Percentiles rank a stretch among this genome's conserved stretches.
Evolutionary conservation across 2,797 vertebrate species (phyloP).

Genomic region (Okamejei kenojei): DNA sequence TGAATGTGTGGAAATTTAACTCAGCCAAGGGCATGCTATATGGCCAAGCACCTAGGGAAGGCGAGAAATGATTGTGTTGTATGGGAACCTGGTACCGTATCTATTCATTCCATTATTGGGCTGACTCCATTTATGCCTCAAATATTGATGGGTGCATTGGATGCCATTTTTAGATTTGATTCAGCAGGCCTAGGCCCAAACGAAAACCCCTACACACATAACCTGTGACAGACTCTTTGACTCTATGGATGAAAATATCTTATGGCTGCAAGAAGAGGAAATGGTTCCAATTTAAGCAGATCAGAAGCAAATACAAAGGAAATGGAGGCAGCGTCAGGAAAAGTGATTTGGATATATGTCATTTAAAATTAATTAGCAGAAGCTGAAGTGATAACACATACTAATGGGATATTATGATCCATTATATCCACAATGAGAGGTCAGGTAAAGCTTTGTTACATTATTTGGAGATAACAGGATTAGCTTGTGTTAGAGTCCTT

Average conservation of each 20-base stretch:
- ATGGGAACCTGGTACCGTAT: too few species aligned
- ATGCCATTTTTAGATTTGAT: too few species aligned
- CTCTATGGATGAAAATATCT: not conserved
- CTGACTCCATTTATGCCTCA: too few species aligned
- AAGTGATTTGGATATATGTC: not conserved
- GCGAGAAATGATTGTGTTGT: too few species aligned
- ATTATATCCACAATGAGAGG: not conserved
- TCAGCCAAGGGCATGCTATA: too few species aligned
- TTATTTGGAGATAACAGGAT: not conserved
- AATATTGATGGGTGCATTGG: too few species aligned
- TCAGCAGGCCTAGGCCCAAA: too few species aligned
- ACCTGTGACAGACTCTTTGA: not conserved
- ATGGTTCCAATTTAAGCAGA: not conserved
- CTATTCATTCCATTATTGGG: too few species aligned
- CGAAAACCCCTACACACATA: too few species aligned
- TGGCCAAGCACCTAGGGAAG: too few species aligned
- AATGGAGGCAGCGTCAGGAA: not conserved
- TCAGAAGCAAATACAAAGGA: not conserved
- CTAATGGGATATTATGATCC: not conserved
- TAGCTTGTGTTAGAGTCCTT: not conserved
- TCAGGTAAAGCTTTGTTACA: not conserved
- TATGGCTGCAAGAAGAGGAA: too few species aligned
- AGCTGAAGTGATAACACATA: not conserved
- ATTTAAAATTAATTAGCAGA: not conserved
- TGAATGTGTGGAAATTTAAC: too few species aligned